These are phyloP conservation scores for Tapirus indicus DNA, from an alignment of 2,797 vertebrate species.

Conservation along the genomic window DNA sequence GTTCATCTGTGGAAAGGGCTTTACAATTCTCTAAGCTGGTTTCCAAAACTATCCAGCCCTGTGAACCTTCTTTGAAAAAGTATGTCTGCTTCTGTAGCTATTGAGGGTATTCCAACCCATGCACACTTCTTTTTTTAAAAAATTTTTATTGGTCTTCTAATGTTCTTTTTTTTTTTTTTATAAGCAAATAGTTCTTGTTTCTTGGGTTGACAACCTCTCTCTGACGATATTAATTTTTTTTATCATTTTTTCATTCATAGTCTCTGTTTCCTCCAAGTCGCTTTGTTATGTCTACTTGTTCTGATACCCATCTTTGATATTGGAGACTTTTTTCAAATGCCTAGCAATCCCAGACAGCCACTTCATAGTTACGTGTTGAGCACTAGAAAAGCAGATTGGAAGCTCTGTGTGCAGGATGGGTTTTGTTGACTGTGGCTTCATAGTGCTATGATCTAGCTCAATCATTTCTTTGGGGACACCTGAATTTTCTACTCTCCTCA, in stretches of 20 bases:
- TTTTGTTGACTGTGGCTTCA: neutral
- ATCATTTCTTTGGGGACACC: neutral
- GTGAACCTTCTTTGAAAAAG: neutral
- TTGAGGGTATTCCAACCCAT: too few relatives aligned
- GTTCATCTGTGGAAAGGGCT: neutral
- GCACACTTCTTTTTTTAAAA: neutral
- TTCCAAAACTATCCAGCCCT: neutral
- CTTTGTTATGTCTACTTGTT: neutral
- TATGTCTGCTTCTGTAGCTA: neutral
- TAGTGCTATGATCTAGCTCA: neutral
- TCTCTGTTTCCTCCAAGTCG: neutral
- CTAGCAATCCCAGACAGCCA: neutral
- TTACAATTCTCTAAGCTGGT: neutral
- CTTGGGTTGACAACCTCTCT: neutral
- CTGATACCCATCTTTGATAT: neutral
- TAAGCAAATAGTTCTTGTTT: neutral
- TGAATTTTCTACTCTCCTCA: constrained; percentile 32
- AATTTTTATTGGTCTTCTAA: neutral
- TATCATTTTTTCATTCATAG: neutral
- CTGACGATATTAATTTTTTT: neutral
- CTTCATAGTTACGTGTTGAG: neutral
- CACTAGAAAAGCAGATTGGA: neutral
- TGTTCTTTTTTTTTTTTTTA: neutral
- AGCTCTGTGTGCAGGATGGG: neutral
- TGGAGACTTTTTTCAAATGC: neutral